These are phyloP conservation scores for Microcaecilia unicolor DNA, from an alignment of 2,797 vertebrate species.

Conservation along the genomic window DNA sequence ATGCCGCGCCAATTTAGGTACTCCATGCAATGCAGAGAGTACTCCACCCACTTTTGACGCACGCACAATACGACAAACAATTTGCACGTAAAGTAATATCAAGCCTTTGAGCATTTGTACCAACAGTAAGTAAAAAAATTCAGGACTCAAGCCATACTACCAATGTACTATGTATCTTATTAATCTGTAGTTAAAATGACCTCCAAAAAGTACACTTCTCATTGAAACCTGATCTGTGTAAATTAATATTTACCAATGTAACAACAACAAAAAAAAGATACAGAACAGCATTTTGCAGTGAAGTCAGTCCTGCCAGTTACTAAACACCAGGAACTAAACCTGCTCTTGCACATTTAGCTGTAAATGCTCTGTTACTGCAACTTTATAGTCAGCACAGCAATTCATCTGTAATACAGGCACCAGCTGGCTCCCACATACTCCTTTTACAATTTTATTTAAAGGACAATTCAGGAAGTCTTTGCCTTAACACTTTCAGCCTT, in stretches of 20 bases:
- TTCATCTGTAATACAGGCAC: constrained; percentile 44
- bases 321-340: constrained; percentile 52
- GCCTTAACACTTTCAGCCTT: no score
- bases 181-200: constrained; percentile 33
- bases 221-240: no score
- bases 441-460: background rate
- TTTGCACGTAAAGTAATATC: no score
- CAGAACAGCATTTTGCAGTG: constrained; percentile 21
- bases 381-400: constrained; percentile 29
- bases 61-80: no score
- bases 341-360: constrained; percentile 25
- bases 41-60: no score
- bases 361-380: constrained; percentile 26
- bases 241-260: constrained; percentile 29
- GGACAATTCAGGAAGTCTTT: no score
- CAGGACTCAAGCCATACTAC: no score
- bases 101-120: no score
- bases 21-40: no score
- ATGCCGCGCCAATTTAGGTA: no score
- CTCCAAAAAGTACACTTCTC: constrained; percentile 12
- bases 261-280: no score
- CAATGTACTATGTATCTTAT: constrained; percentile 23
- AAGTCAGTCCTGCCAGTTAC: constrained; percentile 25
- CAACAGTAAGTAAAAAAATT: no score
- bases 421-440: constrained; percentile 5